Base-by-base conservation (phyloP, 2,888 invertebrate genomes). In the Tetanocera ferruginea region DNA sequence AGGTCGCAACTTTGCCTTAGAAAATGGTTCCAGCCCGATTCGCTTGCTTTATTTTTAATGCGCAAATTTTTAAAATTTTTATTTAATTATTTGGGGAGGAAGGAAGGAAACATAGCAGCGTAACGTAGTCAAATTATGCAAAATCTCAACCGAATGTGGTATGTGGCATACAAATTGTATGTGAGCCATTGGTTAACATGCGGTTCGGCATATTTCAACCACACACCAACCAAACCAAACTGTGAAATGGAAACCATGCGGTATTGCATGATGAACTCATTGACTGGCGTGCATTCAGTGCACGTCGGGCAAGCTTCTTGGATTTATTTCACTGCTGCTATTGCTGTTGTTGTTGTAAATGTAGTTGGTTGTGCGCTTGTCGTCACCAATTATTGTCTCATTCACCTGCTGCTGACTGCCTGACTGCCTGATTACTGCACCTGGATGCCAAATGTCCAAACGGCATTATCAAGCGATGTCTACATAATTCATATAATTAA, bases 291-390 rank as follows among this genome's bases (percentile, higher is more conserved):
- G 64, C 64, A 66, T 66, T 66, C 34, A 28, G 28, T 66, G 19
- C 64, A 34, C 34, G 64, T 66, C 31, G 34, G 11, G 2, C 17
- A n/a, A 57, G 25, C 5, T 34, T 31, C 25, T 75, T 19, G 3
- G 43, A 28, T 23, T 64, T 74, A 8, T 17, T 51, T 14, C 34
- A 11, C 57, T 57, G 19, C 31, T 67, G 73, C 28, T 69, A 37
- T 60, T 34, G 28, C 57, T 73, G 25, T 70, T 69, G 70, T 23
- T 37, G 51, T 23, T 78, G 52, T 23, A 66, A 28, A 28, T 43
- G 74, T 76, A 52, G 66, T 74, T 74, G 66, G 75, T 72, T 75
- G 57, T 62, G 31, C 70, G 34, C 3, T 62, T 62, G 43, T 43
- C 60, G 49, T n/a, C 28, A 37, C 57, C 43, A 72, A 62, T 51